Percentiles rank a stretch among this genome's conserved stretches.
Conservation (phyloP, 1,140 invertebrate genomes). For the Aphelinus certus region DNA sequence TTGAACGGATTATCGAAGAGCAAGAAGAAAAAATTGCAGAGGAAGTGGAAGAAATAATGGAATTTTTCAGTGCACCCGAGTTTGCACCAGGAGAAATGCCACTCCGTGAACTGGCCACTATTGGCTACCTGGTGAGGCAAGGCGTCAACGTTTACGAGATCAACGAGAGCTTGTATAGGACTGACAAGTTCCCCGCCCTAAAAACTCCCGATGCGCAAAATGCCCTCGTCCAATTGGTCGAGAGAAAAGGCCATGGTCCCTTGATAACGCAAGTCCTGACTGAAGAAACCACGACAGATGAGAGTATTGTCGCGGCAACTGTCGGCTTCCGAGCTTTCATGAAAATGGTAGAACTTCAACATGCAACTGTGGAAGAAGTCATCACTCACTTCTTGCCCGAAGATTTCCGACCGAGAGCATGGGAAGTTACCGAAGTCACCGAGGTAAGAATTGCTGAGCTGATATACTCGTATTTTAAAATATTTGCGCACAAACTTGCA, state of each 20-base stretch:
- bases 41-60: slow-evolving; percentile 79
- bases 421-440: slow-evolving; percentile 76
- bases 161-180: slow-evolving; percentile 75
- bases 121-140: slow-evolving; percentile 78
- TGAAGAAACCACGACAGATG: slow-evolving; percentile 79
- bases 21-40: slow-evolving; percentile 71
- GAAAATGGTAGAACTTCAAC: slow-evolving; percentile 82
- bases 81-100: slow-evolving; percentile 83
- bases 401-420: slow-evolving; percentile 81
- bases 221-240: slow-evolving; percentile 82
- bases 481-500: no score
- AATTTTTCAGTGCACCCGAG: slow-evolving; percentile 77
- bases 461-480: no score
- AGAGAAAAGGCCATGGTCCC: slow-evolving; percentile 80
- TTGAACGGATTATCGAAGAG: slow-evolving; percentile 69
- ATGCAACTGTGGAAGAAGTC: slow-evolving; percentile 83
- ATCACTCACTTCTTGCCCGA: slow-evolving; percentile 82
- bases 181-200: slow-evolving; percentile 80
- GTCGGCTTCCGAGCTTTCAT: slow-evolving; percentile 85
- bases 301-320: slow-evolving; percentile 77
- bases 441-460: slow-evolving; percentile 66
- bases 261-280: slow-evolving; percentile 82
- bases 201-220: slow-evolving; percentile 81
- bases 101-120: slow-evolving; percentile 81
- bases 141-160: slow-evolving; percentile 82